Evolutionary conservation across 2,797 vertebrate genomes (phyloP).

Genomic region (Neosilurus mollespiculum): DNA sequence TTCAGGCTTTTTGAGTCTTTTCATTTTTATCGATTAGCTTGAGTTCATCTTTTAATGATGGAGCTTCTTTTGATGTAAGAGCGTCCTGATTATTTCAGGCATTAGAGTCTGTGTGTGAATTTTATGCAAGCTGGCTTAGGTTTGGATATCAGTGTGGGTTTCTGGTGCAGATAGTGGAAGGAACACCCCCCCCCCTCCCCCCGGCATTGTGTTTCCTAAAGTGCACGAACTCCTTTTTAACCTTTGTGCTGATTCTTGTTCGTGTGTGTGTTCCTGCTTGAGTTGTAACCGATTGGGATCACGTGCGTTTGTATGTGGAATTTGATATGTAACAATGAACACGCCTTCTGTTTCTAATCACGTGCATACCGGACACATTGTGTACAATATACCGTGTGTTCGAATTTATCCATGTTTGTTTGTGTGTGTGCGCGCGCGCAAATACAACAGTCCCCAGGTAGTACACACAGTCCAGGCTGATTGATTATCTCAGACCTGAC

Average conservation of each 20-base stretch:
- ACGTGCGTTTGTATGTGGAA: neutral
- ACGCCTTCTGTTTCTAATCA: conserved; percentile 2
- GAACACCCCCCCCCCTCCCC: too few species aligned
- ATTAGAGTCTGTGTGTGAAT: neutral
- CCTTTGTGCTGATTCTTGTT: neutral
- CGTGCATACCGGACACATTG: neutral
- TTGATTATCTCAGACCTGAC: conserved; percentile 73
- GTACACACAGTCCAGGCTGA: conserved; percentile 62
- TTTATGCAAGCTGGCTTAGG: neutral
- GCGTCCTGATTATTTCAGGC: conserved; percentile 17
- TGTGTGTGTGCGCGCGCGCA: conserved; percentile 38
- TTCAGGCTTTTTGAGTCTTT: conserved; percentile 57
- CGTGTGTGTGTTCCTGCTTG: conserved; percentile 10
- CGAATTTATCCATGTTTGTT: conserved; percentile 37
- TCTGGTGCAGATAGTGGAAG: neutral
- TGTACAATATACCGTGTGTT: neutral
- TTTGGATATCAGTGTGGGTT: conserved; percentile 9
- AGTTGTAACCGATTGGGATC: neutral
- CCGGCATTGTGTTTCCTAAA: conserved; percentile 2
- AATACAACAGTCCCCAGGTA: conserved; percentile 63
- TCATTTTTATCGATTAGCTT: conserved; percentile 52
- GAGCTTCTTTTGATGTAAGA: conserved; percentile 51
- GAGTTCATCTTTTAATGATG: conserved; percentile 45
- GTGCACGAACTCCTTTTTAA: neutral
- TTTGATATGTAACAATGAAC: neutral